A percentile compares a stretch with the other conserved stretches of the same genome.
phyloP scores from a whole-genome alignment of 1,140 invertebrate species.

The Magallana angulata region DNA sequence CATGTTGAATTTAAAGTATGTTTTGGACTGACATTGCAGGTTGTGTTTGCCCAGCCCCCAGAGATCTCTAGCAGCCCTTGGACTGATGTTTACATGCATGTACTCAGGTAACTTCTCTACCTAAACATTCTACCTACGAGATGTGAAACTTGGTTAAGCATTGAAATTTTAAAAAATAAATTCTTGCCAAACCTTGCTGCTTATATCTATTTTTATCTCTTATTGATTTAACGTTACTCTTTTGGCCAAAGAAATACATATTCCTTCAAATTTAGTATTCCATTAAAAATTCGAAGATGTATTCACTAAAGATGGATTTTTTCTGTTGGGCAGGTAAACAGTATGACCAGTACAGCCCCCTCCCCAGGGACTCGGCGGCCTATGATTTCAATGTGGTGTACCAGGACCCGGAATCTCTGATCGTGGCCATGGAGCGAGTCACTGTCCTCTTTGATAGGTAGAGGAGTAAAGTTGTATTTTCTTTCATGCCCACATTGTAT shows the following conservation, averaged over 20 bases:
- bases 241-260: too few species aligned
- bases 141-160: too few species aligned
- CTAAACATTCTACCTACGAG: too few species aligned
- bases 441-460: slow-evolving; percentile 91
- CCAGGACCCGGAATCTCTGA: slow-evolving; percentile 87
- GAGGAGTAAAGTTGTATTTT: slow-evolving; percentile 4
- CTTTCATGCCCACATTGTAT: too few species aligned
- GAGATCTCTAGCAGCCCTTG: slow-evolving; percentile 85
- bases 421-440: slow-evolving; percentile 89
- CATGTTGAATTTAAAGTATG: background rate
- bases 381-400: slow-evolving; percentile 66
- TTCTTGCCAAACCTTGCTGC: too few species aligned
- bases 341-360: slow-evolving; percentile 79
- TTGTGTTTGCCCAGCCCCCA: slow-evolving; percentile 85
- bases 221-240: too few species aligned
- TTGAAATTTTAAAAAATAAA: too few species aligned
- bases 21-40: slow-evolving; percentile 70
- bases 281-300: too few species aligned
- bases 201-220: too few species aligned
- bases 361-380: slow-evolving; percentile 62
- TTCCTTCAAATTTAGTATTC: too few species aligned
- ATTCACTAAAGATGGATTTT: too few species aligned
- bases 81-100: slow-evolving; percentile 89
- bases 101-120: slow-evolving; percentile 82
- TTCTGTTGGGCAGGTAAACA: slow-evolving; percentile 73